Percentiles rank a stretch among this genome's conserved stretches.
phyloP scores from a whole-genome alignment of 2,113 vertebrate genomes.

The Myrmecobius fasciatus region DNA sequence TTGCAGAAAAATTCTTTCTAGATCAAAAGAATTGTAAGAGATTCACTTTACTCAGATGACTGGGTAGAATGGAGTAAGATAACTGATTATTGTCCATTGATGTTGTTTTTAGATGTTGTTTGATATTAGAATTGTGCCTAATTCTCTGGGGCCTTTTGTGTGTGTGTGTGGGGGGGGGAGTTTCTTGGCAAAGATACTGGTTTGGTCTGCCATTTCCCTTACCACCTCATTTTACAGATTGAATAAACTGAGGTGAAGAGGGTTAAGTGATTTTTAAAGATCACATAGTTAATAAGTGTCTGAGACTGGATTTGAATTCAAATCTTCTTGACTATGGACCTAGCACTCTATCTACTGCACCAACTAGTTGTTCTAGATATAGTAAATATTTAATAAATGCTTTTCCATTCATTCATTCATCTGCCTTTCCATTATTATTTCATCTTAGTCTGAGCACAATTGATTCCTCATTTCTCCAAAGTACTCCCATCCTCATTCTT shows the following conservation, averaged over 20 bases:
- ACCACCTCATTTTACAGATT: neutral
- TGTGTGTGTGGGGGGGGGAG: accelerated
- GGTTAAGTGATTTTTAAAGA: no score
- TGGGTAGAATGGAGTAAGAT: neutral
- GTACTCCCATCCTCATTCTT: neutral
- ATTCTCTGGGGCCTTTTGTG: neutral
- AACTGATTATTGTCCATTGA: neutral
- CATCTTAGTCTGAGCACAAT: neutral
- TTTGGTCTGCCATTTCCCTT: neutral
- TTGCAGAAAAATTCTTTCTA: neutral
- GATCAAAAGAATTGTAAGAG: neutral
- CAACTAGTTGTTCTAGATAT: neutral
- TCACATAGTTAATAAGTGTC: neutral
- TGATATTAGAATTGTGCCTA: no score
- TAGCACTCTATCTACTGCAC: neutral
- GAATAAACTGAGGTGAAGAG: neutral
- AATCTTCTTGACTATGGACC: neutral
- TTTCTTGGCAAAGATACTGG: neutral
- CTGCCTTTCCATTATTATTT: neutral
- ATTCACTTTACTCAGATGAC: neutral
- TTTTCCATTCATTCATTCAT: neutral
- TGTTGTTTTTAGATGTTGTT: no score
- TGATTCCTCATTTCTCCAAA: neutral
- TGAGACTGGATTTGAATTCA: neutral
- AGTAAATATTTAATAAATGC: neutral